phyloP scores from a whole-genome alignment of 2,888 invertebrate species.

The Amblyjoppa proteus region DNA sequence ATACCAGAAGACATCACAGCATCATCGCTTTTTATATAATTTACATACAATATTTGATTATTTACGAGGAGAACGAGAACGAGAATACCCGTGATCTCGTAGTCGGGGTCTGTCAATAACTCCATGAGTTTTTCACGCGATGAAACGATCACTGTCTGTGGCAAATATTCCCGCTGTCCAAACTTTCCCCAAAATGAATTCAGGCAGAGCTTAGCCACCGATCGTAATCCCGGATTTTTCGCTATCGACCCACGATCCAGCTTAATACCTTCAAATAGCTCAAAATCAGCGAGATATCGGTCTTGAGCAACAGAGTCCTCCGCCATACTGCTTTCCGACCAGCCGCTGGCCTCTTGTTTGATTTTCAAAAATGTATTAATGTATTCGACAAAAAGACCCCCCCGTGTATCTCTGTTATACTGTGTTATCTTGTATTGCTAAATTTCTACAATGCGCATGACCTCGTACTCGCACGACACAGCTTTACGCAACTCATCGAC shows the following conservation, averaged over 20 bases:
- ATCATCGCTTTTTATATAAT: not conserved
- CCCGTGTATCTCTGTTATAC: constrained; percentile 57
- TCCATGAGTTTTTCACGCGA: not conserved
- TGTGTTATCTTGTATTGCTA: constrained; percentile 71
- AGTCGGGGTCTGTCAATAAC: not conserved
- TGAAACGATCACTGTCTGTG: too few species aligned
- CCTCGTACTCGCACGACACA: constrained; percentile 74
- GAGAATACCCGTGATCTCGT: not conserved
- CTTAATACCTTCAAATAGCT: not conserved
- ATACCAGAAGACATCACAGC: not conserved
- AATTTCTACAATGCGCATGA: constrained; percentile 78
- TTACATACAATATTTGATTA: not conserved
- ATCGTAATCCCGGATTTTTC: not conserved
- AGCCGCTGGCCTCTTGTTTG: not conserved
- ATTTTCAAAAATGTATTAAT: constrained; percentile 75
- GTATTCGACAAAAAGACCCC: constrained; percentile 78
- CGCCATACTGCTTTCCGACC: not conserved
- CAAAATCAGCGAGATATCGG: not conserved
- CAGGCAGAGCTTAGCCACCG: too few species aligned
- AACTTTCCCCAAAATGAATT: too few species aligned
- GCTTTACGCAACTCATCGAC: constrained; percentile 75
- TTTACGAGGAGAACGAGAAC: not conserved
- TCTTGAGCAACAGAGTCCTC: not conserved
- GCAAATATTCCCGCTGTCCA: too few species aligned
- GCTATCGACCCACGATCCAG: not conserved